phyloP scores from a whole-genome alignment of 2,113 vertebrate species.

The Tonatia bakeri region DNA sequence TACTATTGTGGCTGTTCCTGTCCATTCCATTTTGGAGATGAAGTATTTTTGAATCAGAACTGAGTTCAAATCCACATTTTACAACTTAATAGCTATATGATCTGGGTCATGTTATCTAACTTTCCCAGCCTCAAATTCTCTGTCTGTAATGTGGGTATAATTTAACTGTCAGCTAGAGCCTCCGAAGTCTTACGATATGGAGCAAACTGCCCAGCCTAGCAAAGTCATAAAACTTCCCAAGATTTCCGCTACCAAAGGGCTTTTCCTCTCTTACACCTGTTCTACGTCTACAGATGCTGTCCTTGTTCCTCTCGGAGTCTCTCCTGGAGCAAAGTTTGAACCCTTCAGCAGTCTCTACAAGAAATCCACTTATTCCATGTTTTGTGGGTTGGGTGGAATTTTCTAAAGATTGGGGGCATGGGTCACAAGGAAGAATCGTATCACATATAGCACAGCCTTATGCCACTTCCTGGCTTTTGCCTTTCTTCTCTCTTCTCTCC shows the following conservation, averaged over 20 bases:
- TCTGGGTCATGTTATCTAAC: neutral
- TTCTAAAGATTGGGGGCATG: neutral
- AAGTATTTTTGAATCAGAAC: neutral
- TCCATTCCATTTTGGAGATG: neutral
- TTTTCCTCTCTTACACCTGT: neutral
- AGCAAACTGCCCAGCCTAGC: neutral
- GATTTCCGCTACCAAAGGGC: neutral
- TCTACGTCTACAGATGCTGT: neutral
- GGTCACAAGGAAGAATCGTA: neutral
- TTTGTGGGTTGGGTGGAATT: neutral
- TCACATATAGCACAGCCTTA: neutral
- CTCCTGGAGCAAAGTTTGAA: neutral
- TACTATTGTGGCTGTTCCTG: neutral
- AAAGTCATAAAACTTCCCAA: neutral
- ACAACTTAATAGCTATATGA: neutral
- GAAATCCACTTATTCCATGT: neutral
- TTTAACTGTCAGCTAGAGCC: neutral
- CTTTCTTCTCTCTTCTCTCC: neutral
- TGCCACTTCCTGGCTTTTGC: neutral
- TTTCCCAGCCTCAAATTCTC: neutral
- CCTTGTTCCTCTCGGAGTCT: neutral
- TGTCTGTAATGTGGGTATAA: neutral
- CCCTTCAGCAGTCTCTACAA: neutral
- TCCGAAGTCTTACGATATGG: neutral
- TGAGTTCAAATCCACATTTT: conserved; percentile 9